phyloP scores from a whole-genome alignment of 2,797 vertebrate species.

The Eulemur rubriventer region DNA sequence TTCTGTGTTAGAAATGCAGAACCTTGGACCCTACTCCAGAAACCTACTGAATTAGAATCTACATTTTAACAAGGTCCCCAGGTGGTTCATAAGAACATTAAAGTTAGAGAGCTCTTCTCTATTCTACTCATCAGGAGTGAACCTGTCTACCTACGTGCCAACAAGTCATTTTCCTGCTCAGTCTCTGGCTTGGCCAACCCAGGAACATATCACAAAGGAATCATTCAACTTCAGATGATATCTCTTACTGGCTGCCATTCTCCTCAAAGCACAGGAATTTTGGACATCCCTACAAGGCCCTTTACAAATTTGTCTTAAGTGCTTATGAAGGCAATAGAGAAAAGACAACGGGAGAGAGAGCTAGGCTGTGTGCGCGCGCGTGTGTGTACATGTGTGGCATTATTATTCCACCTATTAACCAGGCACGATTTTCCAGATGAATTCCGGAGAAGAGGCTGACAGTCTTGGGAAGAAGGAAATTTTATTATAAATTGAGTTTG shows the following conservation, averaged over 20 bases:
- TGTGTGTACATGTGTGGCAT: background rate
- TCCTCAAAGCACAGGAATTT: background rate
- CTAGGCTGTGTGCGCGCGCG: background rate
- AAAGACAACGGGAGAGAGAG: background rate
- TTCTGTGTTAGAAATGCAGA: background rate
- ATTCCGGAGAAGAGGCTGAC: background rate
- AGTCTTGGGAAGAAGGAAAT: background rate
- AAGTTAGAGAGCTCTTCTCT: background rate
- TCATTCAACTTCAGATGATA: background rate
- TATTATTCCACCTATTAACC: background rate
- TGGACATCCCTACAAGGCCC: background rate
- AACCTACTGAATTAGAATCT: background rate
- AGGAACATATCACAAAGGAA: background rate
- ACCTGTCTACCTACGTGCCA: background rate
- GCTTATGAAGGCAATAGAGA: background rate
- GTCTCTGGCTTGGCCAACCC: background rate
- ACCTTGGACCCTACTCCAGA: background rate
- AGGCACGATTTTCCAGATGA: background rate
- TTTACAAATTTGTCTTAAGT: background rate
- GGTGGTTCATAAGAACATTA: background rate
- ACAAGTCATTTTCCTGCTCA: background rate
- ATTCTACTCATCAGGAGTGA: background rate
- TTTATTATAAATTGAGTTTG: background rate
- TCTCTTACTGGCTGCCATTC: background rate
- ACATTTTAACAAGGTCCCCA: background rate